Base-by-base conservation (phyloP, 2,888 invertebrate species). In the Tachina fera region DNA sequence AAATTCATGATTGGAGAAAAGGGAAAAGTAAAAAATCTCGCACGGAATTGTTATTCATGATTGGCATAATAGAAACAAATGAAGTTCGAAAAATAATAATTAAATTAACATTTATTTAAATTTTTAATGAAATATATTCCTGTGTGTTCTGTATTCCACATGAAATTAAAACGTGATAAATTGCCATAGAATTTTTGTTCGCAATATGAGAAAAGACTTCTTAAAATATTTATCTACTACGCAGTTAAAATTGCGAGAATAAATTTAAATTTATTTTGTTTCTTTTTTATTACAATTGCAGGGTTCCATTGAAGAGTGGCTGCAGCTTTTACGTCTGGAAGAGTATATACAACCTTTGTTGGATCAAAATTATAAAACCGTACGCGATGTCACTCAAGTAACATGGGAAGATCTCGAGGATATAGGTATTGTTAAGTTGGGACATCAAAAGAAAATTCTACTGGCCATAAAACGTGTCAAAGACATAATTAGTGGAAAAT, bases 381-480 rank as follows among this genome's bases (percentile, higher is more conserved):
- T 99, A 58, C 97, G 98, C 90, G 97, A 98, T 93, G 97, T 99
- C 77, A 97, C 97, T 47, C 97, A 98, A 91, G 95, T 99, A 76
- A 97, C 98, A 83, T 99, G 99, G 98, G 99, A 99, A 93, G 99
- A 99, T 94, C 95, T 99, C 91, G 99, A 99, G 94, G 99, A 99
- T 91, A 98, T 99, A 92, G 97, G 97, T 80, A 97, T 97, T 90
- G 97, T 97, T 39, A 96, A 97, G 90, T 93, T 97, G 91, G 99
- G 99, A 49, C 99, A 99, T 93, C 99, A 99, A 94, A 99, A 99
- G 95, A 98, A 99, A 94, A 96, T 99, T 89, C 95, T 98, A 91
- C 94, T 99, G 91, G 99, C 99, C 86, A 98, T 99, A 89, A 99
- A 99, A 93, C 95, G 98, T 92, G 96, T 99, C 75, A 98, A 98